Base-by-base conservation (phyloP, 2,113 vertebrate species). In the Okapia johnstoni region DNA sequence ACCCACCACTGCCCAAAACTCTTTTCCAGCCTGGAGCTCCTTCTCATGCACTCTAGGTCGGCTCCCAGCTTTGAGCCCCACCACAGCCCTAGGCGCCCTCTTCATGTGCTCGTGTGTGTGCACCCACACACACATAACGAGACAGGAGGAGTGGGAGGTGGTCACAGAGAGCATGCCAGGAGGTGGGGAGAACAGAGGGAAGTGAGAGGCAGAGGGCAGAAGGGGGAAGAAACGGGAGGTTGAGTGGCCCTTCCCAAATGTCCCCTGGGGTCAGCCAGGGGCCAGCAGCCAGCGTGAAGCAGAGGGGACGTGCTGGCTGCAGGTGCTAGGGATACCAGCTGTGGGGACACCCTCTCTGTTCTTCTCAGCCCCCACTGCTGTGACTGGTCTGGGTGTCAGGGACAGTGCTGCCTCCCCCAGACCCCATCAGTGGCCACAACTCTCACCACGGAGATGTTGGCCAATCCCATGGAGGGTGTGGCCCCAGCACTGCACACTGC, bases 381-480 rank as follows among this genome's bases (percentile, higher is more conserved):
- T 93, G 93, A 52, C 14, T 7, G 26, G 33, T 8, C 25, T 55
- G n/a, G 70, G 83, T 26, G 92, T 25, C 60, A 36, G 19, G 17
- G 55, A 36, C 3, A 26, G 46, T 8, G 12, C 66, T 26, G 36
- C 73, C 36, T 52, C 30, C 95, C 77, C 33, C 21, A 12, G 23
- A 17, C n/a, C 43, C 87, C 58, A 40, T 28, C 17, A 6, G 15
- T 2, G 57, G 43, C 76, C 36, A 15, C 23, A 4, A 33, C n/a
- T 90, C 99, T 99, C 98, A 99, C 99, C 99, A 99, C 99, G 0
- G 99, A 99, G 97, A 99, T 99, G 91, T 99, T 99, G 94, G 99
- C 99, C 96, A 99, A 99, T 33, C 99, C 99, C 99, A 99, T 99
- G 92, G 98, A 98, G 30, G 99, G 99, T 2, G 98, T 28, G 48